These are phyloP conservation scores for Orthosia cruda DNA, from an alignment of 2,888 invertebrate genomes.

Conservation along the genomic window DNA sequence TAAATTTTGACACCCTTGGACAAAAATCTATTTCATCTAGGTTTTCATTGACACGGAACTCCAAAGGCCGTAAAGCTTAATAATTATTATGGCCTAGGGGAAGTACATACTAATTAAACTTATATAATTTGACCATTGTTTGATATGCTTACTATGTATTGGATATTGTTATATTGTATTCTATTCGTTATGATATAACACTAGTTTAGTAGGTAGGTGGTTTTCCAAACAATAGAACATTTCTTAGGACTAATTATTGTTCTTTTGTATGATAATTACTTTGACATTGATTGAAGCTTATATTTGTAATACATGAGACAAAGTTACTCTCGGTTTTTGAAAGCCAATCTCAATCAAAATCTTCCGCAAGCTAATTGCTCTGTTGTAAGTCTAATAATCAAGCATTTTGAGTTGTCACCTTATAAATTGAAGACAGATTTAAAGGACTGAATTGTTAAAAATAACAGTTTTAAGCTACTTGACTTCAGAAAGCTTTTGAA, in stretches of 20 bases:
- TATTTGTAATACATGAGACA: not conserved
- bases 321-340: not conserved
- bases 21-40: not conserved
- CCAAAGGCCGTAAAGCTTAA: conserved; percentile 4
- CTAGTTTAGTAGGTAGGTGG: not conserved
- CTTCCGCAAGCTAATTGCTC: not conserved
- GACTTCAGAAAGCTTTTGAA: not conserved
- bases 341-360: not conserved
- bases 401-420: not conserved
- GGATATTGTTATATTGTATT: conserved; percentile 3
- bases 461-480: not conserved
- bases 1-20: not conserved
- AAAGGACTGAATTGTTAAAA: not conserved
- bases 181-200: conserved; percentile 15
- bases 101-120: conserved; percentile 40
- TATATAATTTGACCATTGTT: conserved; percentile 49
- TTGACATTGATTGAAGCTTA: not conserved
- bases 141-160: conserved; percentile 2
- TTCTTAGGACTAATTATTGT: not conserved
- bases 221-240: conserved; percentile 3
- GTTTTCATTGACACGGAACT: not conserved
- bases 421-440: not conserved
- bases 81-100: conserved; percentile 25
- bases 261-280: conserved; percentile 1
- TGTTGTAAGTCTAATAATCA: not conserved